Evolutionary conservation across 2,113 vertebrate genomes (phyloP), one percentile per base, ranked within the genome.

Genomic region (Dascyllus trimaculatus): DNA sequence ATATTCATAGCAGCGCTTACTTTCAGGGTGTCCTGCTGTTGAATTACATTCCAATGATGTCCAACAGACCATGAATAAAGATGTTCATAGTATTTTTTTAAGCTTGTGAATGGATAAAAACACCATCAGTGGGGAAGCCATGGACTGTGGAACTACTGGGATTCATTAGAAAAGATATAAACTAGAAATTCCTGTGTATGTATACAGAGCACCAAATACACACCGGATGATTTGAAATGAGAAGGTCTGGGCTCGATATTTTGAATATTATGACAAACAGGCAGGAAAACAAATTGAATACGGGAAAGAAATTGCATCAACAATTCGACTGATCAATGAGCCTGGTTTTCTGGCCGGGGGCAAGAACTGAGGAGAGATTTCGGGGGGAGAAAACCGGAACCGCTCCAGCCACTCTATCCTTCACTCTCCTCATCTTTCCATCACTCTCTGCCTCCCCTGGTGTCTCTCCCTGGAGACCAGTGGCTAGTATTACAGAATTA

Each of bases 401-500:
- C 62, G 43, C 66, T 81, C 22, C 64, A 74, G 52, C 29, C 63
- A 38, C 77, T 81, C 61, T 43, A 58, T 71, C 69, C 75, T 59
- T 74, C 48, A 26, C 54, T 73, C 75, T 78, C 49, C 71, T 85
- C 70, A 15, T 82, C 83, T 81, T 76, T 84, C 71, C 61, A 53
- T 62, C 70, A 66, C 63, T 69, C 4, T 61, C 66, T 73, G 18
- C 56, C 54, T 56, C 68, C 57, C 49, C 56, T 59, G 40, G 52
- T 66, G 58, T 71, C 64, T 14, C 26, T 75, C 85, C 68, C 76
- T 22, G 38, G 78, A 73, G 88, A 81, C 78, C 5, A 53, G 61
- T 58, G 78, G 76, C 69, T 88, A 64, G 71, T 83, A 49, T 87
- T 86, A 92, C 88, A 78, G 78, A 35, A 48, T n/a, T 49, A 48